Percentiles rank a stretch among this genome's conserved stretches.
phyloP scores from a whole-genome alignment of 2,888 invertebrate genomes.

The Troides oblongomaculatus region DNA sequence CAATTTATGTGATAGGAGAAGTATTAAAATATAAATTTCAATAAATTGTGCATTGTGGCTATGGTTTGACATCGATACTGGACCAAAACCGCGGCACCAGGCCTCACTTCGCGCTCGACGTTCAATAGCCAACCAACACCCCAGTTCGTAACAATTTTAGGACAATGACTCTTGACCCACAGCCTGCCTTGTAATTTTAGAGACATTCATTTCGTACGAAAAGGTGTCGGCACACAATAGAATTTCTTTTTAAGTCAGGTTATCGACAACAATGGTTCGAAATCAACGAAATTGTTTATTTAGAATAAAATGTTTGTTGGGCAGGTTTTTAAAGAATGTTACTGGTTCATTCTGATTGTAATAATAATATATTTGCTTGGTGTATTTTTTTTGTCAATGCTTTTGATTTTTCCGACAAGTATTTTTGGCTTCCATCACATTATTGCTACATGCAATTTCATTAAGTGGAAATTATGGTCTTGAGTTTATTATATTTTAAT shows the following conservation, averaged over 20 bases:
- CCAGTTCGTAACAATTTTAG: slow-evolving; percentile 53
- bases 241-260: not conserved
- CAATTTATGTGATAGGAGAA: too few species aligned
- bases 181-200: slow-evolving; percentile 26
- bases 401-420: not conserved
- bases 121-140: slow-evolving; percentile 30
- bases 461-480: not conserved
- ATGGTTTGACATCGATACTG: slow-evolving; percentile 8
- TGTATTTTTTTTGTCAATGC: not conserved
- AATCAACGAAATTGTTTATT: not conserved
- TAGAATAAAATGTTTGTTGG: not conserved
- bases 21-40: not conserved
- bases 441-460: not conserved
- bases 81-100: slow-evolving; percentile 7
- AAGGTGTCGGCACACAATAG: not conserved
- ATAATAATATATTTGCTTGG: not conserved
- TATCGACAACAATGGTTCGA: slow-evolving; percentile 5
- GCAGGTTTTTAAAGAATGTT: not conserved
- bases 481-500: not conserved
- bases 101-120: slow-evolving; percentile 8
- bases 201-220: slow-evolving; percentile 18
- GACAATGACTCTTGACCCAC: slow-evolving; percentile 53
- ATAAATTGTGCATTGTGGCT: not conserved
- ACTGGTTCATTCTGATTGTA: not conserved
- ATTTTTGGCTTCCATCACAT: too few species aligned